phyloP scores from a whole-genome alignment of 1,140 invertebrate species.

The Ruditapes philippinarum region DNA sequence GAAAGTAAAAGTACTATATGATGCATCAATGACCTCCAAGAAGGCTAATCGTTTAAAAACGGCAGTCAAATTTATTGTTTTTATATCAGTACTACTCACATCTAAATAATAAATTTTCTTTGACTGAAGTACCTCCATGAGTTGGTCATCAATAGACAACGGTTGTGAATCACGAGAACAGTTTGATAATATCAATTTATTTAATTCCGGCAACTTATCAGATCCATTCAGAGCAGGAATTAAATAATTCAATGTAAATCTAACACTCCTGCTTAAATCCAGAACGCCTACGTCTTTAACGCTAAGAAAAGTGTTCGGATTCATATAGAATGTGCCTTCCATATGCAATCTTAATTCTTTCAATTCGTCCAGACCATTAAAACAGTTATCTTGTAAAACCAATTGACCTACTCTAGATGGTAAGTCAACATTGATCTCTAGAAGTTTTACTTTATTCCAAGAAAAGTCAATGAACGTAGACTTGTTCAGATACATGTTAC shows the following conservation, averaged over 20 bases:
- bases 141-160: not conserved
- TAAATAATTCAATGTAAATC: not conserved
- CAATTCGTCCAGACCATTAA: not conserved
- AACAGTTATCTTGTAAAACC: not conserved
- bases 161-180: not conserved
- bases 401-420: not conserved
- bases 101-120: not conserved
- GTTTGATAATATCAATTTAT: not conserved
- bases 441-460: not conserved
- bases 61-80: not conserved
- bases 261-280: not conserved
- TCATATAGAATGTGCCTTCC: not conserved
- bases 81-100: not conserved
- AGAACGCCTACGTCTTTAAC: not conserved
- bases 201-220: not conserved
- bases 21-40: not conserved
- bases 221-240: not conserved
- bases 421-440: not conserved
- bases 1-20: not conserved
- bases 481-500: not conserved
- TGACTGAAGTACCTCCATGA: not conserved
- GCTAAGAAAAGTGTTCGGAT: not conserved
- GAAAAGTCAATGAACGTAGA: not conserved
- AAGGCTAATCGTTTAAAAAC: not conserved
- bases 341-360: not conserved